Evolutionary conservation across 30 jellyfish, hydroid and myxozoan genomes (phyloP).

Genomic region (Sanderia malayensis): DNA sequence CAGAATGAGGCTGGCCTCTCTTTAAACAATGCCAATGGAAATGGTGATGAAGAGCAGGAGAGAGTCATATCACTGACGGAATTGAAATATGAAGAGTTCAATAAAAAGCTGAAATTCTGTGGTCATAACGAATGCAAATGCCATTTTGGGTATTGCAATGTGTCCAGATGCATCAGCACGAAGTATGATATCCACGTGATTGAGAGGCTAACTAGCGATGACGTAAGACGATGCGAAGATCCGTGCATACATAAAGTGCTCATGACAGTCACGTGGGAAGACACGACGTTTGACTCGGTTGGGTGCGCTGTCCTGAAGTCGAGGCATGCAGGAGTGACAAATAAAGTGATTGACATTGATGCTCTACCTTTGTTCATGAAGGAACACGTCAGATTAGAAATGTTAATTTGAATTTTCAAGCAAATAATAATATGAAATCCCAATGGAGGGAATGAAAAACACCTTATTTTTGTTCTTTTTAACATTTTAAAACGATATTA

Average conservation of each 20-base stretch:
- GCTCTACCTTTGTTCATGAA: conserved; percentile 45
- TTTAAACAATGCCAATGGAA: neutral
- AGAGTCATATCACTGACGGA: conserved; percentile 26
- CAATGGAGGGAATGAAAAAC: too few species aligned
- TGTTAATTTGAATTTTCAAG: too few species aligned
- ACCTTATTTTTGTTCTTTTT: too few species aligned
- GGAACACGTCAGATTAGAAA: conserved; percentile 36
- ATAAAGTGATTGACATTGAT: conserved; percentile 1
- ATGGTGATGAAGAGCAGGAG: neutral
- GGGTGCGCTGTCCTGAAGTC: conserved; percentile 35
- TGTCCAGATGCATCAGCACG: conserved; percentile 28
- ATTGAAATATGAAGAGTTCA: conserved; percentile 26
- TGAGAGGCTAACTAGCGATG: conserved; percentile 9
- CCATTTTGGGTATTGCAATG: conserved; percentile 31
- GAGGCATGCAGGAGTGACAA: conserved; percentile 17
- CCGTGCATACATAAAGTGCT: conserved; percentile 52
- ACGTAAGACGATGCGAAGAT: neutral
- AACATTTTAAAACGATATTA: too few species aligned
- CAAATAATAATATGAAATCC: neutral
- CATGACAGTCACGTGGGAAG: conserved; percentile 52
- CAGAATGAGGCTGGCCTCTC: neutral
- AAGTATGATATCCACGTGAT: conserved; percentile 41
- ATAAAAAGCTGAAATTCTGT: conserved; percentile 27
- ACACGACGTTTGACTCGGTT: conserved; percentile 23
- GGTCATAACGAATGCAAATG: conserved; percentile 4